These are phyloP conservation scores for Condylura cristata DNA, from an alignment of 2,113 vertebrate genomes.

Conservation along the genomic window DNA sequence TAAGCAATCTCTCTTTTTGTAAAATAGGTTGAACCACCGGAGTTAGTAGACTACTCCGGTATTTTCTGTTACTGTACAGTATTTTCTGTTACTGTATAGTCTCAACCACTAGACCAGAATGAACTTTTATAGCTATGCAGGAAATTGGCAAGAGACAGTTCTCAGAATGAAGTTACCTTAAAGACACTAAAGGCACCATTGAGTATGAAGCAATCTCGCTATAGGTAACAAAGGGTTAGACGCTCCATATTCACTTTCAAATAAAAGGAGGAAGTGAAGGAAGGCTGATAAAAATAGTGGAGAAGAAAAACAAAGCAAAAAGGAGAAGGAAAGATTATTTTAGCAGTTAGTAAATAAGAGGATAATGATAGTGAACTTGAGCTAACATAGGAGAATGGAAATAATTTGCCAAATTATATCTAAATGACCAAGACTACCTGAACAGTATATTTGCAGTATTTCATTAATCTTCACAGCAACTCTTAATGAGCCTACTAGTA, in stretches of 20 bases:
- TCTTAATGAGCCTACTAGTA: not conserved
- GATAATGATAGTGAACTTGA: not conserved
- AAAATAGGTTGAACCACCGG: not conserved
- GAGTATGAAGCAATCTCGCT: not conserved
- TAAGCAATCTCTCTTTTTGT: not conserved
- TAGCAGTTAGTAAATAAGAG: not conserved
- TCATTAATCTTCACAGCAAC: not conserved
- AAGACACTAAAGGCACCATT: not conserved
- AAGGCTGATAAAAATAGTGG: not conserved
- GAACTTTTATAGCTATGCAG: constrained; percentile 69
- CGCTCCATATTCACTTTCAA: not conserved
- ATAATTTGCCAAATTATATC: not conserved
- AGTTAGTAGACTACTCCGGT: not conserved
- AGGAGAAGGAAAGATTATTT: not conserved
- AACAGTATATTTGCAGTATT: not conserved
- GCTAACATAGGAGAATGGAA: not conserved
- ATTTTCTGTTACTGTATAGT: constrained; percentile 39
- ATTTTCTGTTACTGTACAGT: constrained; percentile 38
- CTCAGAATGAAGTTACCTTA: not conserved
- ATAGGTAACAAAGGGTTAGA: not conserved
- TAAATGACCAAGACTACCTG: not conserved
- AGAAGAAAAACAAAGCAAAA: not conserved
- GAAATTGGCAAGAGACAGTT: constrained; percentile 20
- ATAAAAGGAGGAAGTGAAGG: not conserved
- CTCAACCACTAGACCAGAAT: not conserved